Evolutionary conservation across 1,140 invertebrate genomes (phyloP), one percentile per base, ranked within the genome.

Genomic region (Pogonomyrmex californicus): DNA sequence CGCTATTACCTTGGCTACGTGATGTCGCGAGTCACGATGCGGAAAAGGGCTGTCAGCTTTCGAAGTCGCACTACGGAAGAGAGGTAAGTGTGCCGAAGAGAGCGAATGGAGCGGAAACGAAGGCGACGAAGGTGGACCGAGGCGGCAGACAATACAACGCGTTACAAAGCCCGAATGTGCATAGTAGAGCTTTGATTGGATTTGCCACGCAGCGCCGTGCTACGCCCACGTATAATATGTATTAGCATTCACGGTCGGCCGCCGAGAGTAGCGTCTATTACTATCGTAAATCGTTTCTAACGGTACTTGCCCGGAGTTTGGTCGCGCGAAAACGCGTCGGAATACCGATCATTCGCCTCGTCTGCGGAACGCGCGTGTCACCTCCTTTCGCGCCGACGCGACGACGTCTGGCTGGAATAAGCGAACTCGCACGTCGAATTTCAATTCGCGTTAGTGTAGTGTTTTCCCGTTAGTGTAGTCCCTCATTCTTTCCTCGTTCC

Each of bases 171-270:
- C 54, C 65, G 65, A 87, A 92, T 87, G 70, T 66, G 66, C 88
- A 90, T 91, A 87, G 88, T 90, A 85, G 85, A 76, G 73, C 86
- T 94, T 94, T 94, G 93, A 94, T 94, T 94, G 91, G 90, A 94
- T 94, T 94, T 93, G 92, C 90, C 86, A 93, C 91, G 92, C 90
- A 88, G 91, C 58, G 87, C 70, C 85, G 75, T 88, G 77, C 38
- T 87, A 88, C 93, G 92, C 93, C 93, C 92, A 94, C 93, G 90
- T 89, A 83, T 77, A 88, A 88, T 78, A 89, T 76, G 77, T 87
- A 92, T 93, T 92, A 93, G 88, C 90, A 93, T 93, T 93, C 88
- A 92, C 63, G 86, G 71, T 66, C 70, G 54, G 47, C 79, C 86
- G 51, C 51, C 65, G 73, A 70, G 71, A 49, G 33, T 56, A 85